Evolutionary conservation across 2,888 invertebrate species (phyloP).

Genomic region (Neoscelio sp.): DNA sequence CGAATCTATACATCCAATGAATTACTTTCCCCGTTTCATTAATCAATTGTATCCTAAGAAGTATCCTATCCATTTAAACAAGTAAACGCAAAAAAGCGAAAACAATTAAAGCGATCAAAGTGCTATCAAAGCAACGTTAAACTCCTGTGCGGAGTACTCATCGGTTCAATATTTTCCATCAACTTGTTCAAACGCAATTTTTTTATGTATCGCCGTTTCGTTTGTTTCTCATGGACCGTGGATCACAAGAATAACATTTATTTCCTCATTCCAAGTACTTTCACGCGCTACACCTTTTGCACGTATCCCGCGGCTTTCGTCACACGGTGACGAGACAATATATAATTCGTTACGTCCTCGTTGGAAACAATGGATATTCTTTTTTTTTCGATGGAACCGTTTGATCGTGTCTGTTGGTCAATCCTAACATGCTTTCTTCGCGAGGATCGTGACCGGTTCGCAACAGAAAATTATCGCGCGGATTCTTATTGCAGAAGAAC

Average conservation of each 20-base stretch:
- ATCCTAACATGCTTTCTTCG: conserved; percentile 16
- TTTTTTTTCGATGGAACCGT: conserved; percentile 34
- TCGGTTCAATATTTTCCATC: conserved; percentile 3
- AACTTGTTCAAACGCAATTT: conserved; percentile 28
- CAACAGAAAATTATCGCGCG: not conserved
- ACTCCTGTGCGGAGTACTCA: conserved; percentile 3
- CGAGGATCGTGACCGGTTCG: not conserved
- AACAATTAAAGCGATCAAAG: not conserved
- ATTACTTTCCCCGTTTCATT: too few species aligned
- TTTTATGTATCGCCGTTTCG: conserved; percentile 22
- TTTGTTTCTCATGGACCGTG: conserved; percentile 24
- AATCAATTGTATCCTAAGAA: too few species aligned
- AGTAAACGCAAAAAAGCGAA: too few species aligned
- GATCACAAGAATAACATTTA: conserved; percentile 26
- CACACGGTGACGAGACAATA: conserved; percentile 48
- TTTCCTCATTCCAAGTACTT: conserved; percentile 53
- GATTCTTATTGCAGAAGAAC: not conserved
- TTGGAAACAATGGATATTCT: conserved; percentile 55
- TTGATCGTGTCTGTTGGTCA: conserved; percentile 1
- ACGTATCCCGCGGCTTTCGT: conserved; percentile 57
- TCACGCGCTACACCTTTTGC: conserved; percentile 44
- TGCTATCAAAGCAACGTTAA: not conserved
- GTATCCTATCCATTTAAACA: too few species aligned
- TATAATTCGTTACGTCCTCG: conserved; percentile 65
- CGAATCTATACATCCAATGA: too few species aligned